Evolutionary conservation across 1,140 invertebrate species (phyloP), one percentile per base, ranked within the genome.

Genomic region (Planococcus citri): DNA sequence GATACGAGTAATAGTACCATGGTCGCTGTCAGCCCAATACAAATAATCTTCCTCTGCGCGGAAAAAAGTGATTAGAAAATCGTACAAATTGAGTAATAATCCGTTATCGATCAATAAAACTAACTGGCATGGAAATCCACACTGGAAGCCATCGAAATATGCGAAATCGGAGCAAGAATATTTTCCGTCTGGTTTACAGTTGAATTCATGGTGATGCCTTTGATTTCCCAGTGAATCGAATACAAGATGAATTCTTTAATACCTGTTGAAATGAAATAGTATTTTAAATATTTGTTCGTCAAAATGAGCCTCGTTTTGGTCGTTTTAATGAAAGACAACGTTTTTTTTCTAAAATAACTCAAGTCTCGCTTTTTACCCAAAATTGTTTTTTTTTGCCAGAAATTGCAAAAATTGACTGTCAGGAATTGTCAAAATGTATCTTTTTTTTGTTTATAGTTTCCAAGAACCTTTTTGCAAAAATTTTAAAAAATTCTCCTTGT

Each of bases 11-110:
- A 93, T 86, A 20, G 81, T 83, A 58, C 88, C 88, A 68, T 85
- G 81, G 72, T 90, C 88, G 71, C 81, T 84, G 78, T 94, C 91
- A 57, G 88, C 86, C 90, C 90, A 94, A 78, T 89, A 91, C 10
- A 93, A 79, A 70, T 83, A 84, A 73, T 89, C 86, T 38, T 68
- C 69, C 20, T 70, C 69, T 27, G 10, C 20, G 17, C 17, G 14
- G 17, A 38, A 6, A 70, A 14, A 73, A 57, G 33, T 29, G 2
- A 38, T 69, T 33, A 38, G 6, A 33, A 10, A 33, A 38, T 8
- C 3, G 14, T 68, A 68, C 21, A 21, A 61, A 61, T 17, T n/a
- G 21, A 22, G 12, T 61, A 8, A 12, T 17, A 22, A 61, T 61
- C 6, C 25, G 6, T 37, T n/a, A n/a, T n/a, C 41, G n/a, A 51